Evolutionary conservation across 2,797 vertebrate species (phyloP), one percentile per base, ranked within the genome.

Genomic region (Tympanoctomys barrerae): DNA sequence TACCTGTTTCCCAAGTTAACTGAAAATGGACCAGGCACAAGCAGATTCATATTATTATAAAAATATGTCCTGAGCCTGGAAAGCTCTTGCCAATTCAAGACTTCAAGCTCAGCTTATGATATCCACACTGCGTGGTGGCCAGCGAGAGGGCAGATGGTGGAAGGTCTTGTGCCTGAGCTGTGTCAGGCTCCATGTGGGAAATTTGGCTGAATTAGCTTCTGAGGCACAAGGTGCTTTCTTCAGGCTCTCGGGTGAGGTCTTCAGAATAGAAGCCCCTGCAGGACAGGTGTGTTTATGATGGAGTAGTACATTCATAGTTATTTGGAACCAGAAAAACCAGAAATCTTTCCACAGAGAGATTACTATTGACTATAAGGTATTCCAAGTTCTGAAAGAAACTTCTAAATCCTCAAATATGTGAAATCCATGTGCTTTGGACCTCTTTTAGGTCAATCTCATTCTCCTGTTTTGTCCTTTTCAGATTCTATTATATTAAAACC

Each of bases 371-470:
- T 46, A 2, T 7, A 4, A 6, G 16, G 16, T 2, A 14, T 13
- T 66, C 24, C 21, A 4, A 3, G 61, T 64, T 52, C n/a, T 6
- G 0, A 11, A 13, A 46, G 73, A 16, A 81, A n/a, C n/a, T 42
- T 64, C 33, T 2, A 3, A 3, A 1, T 39, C 59, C 62, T 68
- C 54, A 36, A 19, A 42, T 18, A 7, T 5, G 28, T 77, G 24
- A 66, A 2, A 2, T 49, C 61, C 4, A 1, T 21, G 33, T 21
- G 1, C 5, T 39, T 49, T 1, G 31, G 64, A 2, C 4, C 2
- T 0, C 3, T 0, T 22, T 0, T 46, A 77, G 75, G 61, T 52
- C 46, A 31, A 4, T 6, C 13, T 61, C 1, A 8, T 7, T 36
- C 39, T 33, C 78, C 4, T 4, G 16, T 18, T 54, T 64, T 52